Base-by-base conservation (phyloP, 2,888 invertebrate genomes). In the Xanthorhoe designata region DNA sequence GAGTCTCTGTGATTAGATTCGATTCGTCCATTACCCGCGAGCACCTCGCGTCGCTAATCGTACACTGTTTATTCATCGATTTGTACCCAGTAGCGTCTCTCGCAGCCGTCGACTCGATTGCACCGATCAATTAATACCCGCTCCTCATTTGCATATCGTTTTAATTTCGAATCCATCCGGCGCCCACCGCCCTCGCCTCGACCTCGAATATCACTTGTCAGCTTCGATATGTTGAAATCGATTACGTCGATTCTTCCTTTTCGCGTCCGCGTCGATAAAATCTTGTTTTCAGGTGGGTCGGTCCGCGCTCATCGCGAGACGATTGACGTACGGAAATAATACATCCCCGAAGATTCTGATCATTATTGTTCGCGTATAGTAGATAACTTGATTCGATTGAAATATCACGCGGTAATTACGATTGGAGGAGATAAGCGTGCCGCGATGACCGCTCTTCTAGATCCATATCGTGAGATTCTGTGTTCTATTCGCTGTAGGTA, bases 361-460 rank as follows among this genome's bases (percentile, higher is more conserved):
- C 85, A 82, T 88, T 86, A 89, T 91, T 91, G 89, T 91, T 87
- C 83, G 88, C 84, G 84, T 84, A 79, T 83, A 83, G 79, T 82
- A 84, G 87, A 90, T 88, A 90, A 88, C 79, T 83, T 81, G 82
- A 87, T 85, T 80, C 82, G 88, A 91, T 91, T 89, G 89, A 91
- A 90, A 90, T 89, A 88, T 90, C 91, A 90, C 87, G 85, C 81
- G 80, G 86, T 90, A 90, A 92, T 91, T 91, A 90, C 81, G 90
- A 91, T 92, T 86, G 75, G 71, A 70, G 81, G 76, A 80, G 92
- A 90, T 91, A 89, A 89, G 81, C 71, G 78, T 79, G 79, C 78
- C 78, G 78, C 77, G 80, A 82, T 80, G 82, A 78, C 77, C 77
- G 80, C 77, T 78, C 79, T 76, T 75, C 75, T 70, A 82, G 84